Evolutionary conservation across 2,113 vertebrate genomes (phyloP).

Genomic region (Mastomys coucha): DNA sequence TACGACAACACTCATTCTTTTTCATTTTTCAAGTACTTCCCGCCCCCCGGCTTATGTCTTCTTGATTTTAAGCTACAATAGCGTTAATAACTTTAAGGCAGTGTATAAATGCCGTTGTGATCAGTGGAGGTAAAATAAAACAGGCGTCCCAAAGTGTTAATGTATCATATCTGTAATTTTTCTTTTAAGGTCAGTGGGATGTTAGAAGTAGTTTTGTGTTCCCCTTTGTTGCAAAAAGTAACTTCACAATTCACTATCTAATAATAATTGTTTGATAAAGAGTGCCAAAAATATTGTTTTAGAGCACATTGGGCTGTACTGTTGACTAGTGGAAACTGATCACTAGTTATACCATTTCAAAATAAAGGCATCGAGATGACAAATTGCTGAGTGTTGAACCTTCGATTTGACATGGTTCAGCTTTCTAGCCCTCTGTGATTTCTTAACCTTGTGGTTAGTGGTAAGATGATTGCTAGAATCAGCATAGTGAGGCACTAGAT

Average conservation of each 20-base stretch:
- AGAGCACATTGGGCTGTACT: not conserved
- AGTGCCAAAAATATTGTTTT: slow-evolving; percentile 15
- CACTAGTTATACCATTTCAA: slow-evolving; percentile 49
- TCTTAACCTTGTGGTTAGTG: slow-evolving; percentile 46
- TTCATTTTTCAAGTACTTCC: slow-evolving; percentile 52
- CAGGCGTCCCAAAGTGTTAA: slow-evolving; percentile 4
- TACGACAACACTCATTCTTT: slow-evolving; percentile 72
- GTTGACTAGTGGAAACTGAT: slow-evolving; percentile 55
- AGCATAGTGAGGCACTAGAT: slow-evolving; percentile 1
- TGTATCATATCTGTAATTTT: slow-evolving; percentile 36
- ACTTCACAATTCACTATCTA: not conserved
- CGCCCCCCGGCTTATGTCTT: not conserved
- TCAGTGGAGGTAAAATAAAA: slow-evolving; percentile 62
- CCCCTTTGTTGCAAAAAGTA: slow-evolving; percentile 2
- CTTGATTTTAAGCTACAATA: slow-evolving; percentile 60
- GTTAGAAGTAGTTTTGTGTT: slow-evolving; percentile 23
- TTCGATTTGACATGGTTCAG: slow-evolving; percentile 62
- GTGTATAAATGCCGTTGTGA: slow-evolving; percentile 49
- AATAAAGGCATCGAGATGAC: slow-evolving; percentile 59
- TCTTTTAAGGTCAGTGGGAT: not conserved
- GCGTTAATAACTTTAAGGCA: slow-evolving; percentile 58
- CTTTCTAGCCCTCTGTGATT: slow-evolving; percentile 23
- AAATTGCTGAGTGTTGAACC: slow-evolving; percentile 61
- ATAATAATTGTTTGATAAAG: slow-evolving; percentile 6
- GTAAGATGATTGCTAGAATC: slow-evolving; percentile 46